These are phyloP conservation scores for Periphyllus acericola DNA, from an alignment of 2,888 invertebrate species.

Conservation along the genomic window DNA sequence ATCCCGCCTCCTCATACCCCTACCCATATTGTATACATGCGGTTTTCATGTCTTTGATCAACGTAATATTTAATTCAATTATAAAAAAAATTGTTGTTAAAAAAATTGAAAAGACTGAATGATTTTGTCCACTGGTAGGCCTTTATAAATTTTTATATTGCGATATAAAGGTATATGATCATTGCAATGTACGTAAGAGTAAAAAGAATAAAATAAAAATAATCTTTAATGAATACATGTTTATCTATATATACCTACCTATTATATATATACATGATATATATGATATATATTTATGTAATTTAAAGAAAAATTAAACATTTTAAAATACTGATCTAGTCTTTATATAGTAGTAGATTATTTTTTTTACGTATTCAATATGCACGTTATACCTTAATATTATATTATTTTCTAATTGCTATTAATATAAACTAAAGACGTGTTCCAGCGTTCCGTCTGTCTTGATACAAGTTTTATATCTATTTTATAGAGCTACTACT, in stretches of 20 bases:
- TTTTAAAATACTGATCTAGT: slow-evolving; percentile 57
- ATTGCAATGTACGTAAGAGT: slow-evolving; percentile 15
- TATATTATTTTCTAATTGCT: slow-evolving; percentile 29
- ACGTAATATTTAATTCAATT: slow-evolving; percentile 43
- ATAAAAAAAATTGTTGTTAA: slow-evolving; percentile 30
- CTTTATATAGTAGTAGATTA: slow-evolving; percentile 54
- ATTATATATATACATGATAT: slow-evolving; percentile 1
- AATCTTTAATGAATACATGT: not conserved
- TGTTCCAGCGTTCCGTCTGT: slow-evolving; percentile 32
- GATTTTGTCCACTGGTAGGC: slow-evolving; percentile 57
- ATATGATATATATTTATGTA: too few relatives aligned
- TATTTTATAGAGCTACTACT: slow-evolving; percentile 28
- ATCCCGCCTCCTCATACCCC: not conserved
- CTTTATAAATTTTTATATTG: slow-evolving; percentile 47
- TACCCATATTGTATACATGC: slow-evolving; percentile 33
- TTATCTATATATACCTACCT: not conserved
- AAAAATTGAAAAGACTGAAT: slow-evolving; percentile 56
- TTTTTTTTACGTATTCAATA: slow-evolving; percentile 31
- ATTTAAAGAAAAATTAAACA: slow-evolving; percentile 29
- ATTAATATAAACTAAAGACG: slow-evolving; percentile 19
- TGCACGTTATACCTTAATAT: slow-evolving; percentile 52
- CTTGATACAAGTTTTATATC: slow-evolving; percentile 9
- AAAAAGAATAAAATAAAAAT: slow-evolving; percentile 9
- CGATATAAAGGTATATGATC: not conserved
- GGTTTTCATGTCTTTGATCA: slow-evolving; percentile 49